Conservation (phyloP, 2,888 invertebrate species). For the Lacanobia wlatinum region DNA sequence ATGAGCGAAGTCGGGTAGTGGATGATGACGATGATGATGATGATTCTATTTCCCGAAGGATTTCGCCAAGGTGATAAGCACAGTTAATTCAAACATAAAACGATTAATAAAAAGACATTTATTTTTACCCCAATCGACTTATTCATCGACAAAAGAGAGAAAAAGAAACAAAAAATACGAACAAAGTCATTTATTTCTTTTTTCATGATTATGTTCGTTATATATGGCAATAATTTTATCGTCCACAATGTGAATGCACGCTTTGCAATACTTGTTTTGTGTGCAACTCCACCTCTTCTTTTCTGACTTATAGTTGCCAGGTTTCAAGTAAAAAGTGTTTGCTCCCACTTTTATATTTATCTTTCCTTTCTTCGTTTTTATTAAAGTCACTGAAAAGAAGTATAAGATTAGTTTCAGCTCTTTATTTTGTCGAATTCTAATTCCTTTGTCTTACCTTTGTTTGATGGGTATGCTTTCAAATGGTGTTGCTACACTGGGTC, state of each 20-base stretch:
- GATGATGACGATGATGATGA: too few relatives aligned
- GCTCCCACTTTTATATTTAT: slow-evolving; percentile 80
- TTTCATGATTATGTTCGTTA: slow-evolving; percentile 83
- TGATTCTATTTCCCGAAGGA: too few relatives aligned
- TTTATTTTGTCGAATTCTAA: background rate
- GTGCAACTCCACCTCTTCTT: slow-evolving; percentile 80
- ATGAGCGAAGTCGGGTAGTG: too few relatives aligned
- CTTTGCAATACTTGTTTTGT: slow-evolving; percentile 81
- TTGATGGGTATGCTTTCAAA: background rate
- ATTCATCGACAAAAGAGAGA: too few relatives aligned
- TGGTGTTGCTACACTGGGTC: too few relatives aligned
- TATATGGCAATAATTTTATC: slow-evolving; percentile 81
- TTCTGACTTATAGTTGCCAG: slow-evolving; percentile 71
- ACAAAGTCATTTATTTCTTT: slow-evolving; percentile 71
- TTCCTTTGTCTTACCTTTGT: background rate
- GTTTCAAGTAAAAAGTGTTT: slow-evolving; percentile 80
- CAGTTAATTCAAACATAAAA: too few relatives aligned
- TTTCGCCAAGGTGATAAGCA: too few relatives aligned
- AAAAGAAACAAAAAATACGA: background rate
- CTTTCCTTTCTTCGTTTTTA: slow-evolving; percentile 81
- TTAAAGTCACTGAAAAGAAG: slow-evolving; percentile 76
- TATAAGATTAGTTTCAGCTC: background rate
- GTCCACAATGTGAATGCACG: slow-evolving; percentile 77
- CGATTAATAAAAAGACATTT: too few relatives aligned
- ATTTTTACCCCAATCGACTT: too few relatives aligned